Evolutionary conservation across 2,113 vertebrate species (phyloP).

Genomic region (Caranx ignobilis): DNA sequence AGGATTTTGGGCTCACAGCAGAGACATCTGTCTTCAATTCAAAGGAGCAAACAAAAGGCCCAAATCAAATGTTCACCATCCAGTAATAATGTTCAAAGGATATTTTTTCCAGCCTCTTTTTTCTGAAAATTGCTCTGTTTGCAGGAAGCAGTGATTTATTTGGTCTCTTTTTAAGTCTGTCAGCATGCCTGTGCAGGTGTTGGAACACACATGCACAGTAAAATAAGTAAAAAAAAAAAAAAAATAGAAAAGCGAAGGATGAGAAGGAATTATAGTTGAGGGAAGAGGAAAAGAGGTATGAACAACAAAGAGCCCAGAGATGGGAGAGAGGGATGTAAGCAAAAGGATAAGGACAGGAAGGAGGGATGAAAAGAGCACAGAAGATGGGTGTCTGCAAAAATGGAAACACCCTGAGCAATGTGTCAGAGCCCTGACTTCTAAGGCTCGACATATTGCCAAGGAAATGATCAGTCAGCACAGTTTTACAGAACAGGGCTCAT

Average conservation of each 20-base stretch:
- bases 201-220: conserved; percentile 25
- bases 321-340: conserved; percentile 35
- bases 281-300: conserved; percentile 21
- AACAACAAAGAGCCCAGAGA: conserved; percentile 72
- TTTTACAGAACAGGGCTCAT: conserved; percentile 56
- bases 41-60: conserved; percentile 32
- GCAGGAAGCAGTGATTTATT: conserved; percentile 68
- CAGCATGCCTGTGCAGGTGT: conserved; percentile 68
- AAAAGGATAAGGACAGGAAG: conserved; percentile 20
- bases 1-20: conserved; percentile 4
- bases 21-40: conserved; percentile 45
- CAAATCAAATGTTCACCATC: conserved; percentile 37
- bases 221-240: conserved; percentile 23
- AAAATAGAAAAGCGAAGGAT: conserved; percentile 18
- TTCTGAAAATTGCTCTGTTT: conserved; percentile 56
- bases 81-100: conserved; percentile 60
- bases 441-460: conserved; percentile 61
- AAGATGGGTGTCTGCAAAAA: conserved; percentile 69
- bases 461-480: conserved; percentile 75
- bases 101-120: conserved; percentile 18
- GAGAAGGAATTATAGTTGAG: conserved; percentile 30
- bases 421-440: conserved; percentile 65
- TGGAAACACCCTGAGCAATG: conserved; percentile 67
- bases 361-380: conserved; percentile 49
- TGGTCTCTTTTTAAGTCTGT: conserved; percentile 62